Percentiles rank a stretch among this genome's conserved stretches.
Evolutionary conservation across 2,113 vertebrate genomes (phyloP).

Genomic region (Alethe castanea): DNA sequence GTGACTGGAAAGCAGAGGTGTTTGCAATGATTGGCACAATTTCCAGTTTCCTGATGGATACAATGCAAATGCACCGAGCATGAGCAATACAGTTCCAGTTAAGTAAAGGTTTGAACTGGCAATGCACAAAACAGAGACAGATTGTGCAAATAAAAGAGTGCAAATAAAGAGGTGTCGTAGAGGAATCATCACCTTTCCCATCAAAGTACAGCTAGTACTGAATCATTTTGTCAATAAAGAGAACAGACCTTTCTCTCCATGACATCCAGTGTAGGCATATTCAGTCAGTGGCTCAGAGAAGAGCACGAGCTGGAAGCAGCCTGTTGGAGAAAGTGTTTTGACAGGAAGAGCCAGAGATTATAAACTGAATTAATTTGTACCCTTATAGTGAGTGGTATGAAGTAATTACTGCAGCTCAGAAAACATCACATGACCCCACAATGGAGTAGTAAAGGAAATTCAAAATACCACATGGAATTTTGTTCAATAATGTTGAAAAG

Average conservation of each 20-base stretch:
- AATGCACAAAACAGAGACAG: neutral
- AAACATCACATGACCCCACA: neutral
- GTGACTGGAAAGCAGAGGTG: neutral
- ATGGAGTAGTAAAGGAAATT: neutral
- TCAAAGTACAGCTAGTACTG: neutral
- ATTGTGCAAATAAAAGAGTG: neutral
- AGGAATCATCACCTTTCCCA: neutral
- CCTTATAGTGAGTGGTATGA: neutral
- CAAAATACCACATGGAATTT: neutral
- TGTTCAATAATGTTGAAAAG: neutral
- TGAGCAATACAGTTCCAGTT: neutral
- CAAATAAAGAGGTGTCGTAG: neutral
- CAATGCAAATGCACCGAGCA: neutral
- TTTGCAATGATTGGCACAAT: neutral
- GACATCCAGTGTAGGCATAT: neutral
- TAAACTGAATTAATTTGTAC: neutral
- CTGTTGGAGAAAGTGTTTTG: neutral
- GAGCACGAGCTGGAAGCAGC: neutral
- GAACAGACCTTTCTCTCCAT: neutral
- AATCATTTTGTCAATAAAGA: neutral
- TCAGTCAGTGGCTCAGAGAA: fast-evolving
- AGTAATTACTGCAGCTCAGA: neutral
- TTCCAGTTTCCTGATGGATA: neutral
- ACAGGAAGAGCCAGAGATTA: neutral
- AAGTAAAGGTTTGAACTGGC: neutral